phyloP scores from a whole-genome alignment of 2,888 invertebrate species.

The Heterodera filipjevi region DNA sequence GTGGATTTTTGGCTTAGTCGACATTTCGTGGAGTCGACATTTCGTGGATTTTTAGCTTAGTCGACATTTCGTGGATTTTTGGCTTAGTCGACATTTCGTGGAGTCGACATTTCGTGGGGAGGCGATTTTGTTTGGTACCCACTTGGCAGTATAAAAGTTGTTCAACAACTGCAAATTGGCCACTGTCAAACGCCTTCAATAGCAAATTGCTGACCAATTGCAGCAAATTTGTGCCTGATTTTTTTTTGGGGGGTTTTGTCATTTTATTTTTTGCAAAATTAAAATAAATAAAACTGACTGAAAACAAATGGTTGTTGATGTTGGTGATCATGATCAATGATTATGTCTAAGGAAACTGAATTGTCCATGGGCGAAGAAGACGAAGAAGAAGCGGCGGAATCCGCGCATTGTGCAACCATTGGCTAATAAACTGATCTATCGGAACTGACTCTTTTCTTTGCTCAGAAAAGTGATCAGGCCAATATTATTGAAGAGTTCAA shows the following conservation, averaged over 20 bases:
- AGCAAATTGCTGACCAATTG: constrained; percentile 31
- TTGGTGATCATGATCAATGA: constrained; percentile 38
- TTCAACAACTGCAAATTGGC: constrained; percentile 35
- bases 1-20: too few relatives aligned
- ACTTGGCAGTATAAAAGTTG: constrained; percentile 44
- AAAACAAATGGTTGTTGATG: constrained; percentile 45
- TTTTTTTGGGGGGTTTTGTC: neutral
- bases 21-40: too few relatives aligned
- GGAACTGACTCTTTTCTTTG: neutral
- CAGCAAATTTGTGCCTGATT: constrained; percentile 17
- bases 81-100: too few relatives aligned
- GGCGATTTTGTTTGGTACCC: too few relatives aligned
- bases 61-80: too few relatives aligned
- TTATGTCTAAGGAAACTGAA: constrained; percentile 18
- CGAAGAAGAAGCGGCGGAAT: neutral
- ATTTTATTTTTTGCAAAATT: neutral
- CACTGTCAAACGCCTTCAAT: constrained; percentile 22
- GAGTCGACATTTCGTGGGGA: too few relatives aligned
- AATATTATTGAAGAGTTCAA: too few relatives aligned
- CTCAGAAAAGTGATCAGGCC: neutral
- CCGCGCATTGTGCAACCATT: neutral
- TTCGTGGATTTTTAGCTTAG: too few relatives aligned
- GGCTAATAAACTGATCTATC: neutral
- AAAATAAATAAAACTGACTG: constrained; percentile 32
- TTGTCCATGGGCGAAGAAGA: neutral